Base-by-base conservation (phyloP, 2,888 invertebrate species). In the Alitta virens region DNA sequence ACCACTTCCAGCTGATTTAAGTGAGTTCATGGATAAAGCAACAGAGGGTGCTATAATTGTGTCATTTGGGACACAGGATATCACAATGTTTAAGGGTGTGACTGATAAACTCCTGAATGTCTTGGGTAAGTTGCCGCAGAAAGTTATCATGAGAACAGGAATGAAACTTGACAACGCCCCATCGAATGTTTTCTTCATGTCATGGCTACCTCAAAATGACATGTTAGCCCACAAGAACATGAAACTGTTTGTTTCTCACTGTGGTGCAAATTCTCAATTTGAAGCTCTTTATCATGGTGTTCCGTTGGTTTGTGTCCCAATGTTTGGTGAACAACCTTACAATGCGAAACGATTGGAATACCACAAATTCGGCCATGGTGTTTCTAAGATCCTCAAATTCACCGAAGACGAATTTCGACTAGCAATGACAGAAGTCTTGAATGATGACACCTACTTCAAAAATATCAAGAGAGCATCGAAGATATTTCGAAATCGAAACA, bases 1-100 rank as follows among this genome's bases (percentile, higher is more conserved):
- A 51, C 56, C 67, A 0, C 52, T 67, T 7, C 33, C 62, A 26
- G 51, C 24, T 14, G 64, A 65, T 42, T 38, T 65, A n/a, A n/a
- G n/a, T n/a, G n/a, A n/a, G n/a, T n/a, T n/a, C n/a, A n/a, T n/a
- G n/a, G n/a, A n/a, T n/a, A n/a, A n/a, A n/a, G n/a, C n/a, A n/a
- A n/a, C n/a, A n/a, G n/a, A n/a, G n/a, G n/a, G n/a, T n/a, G n/a
- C n/a, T n/a, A n/a, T n/a, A n/a, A n/a, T n/a, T n/a, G n/a, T n/a
- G n/a, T n/a, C n/a, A n/a, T n/a, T n/a, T n/a, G n/a, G n/a, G n/a
- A n/a, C n/a, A n/a, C n/a, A n/a, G n/a, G n/a, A n/a, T n/a, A n/a
- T n/a, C n/a, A n/a, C n/a, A n/a, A n/a, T n/a, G n/a, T n/a, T n/a
- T n/a, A n/a, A n/a, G n/a, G n/a, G n/a, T n/a, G n/a, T n/a, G n/a